Conservation (phyloP, 2,797 vertebrate genomes). For the Semaprochilodus insignis region DNA sequence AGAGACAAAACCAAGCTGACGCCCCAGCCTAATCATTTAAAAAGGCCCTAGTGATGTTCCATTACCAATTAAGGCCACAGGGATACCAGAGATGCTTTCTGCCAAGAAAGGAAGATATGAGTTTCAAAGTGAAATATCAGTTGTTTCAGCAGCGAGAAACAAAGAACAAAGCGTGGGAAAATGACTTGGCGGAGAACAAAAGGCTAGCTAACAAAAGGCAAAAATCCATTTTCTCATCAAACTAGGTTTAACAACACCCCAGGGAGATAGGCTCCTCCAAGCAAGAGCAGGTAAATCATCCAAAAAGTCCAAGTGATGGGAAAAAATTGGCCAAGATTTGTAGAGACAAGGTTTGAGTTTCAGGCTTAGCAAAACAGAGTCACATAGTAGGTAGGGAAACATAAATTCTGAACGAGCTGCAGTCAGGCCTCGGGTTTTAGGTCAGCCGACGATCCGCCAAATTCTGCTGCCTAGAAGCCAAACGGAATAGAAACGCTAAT, state of each 20-base stretch:
- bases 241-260: slow-evolving; percentile 2
- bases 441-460: not conserved
- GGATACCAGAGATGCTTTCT: not conserved
- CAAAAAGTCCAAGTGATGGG: not conserved
- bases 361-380: not conserved
- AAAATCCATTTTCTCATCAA: slow-evolving; percentile 25
- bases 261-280: not conserved
- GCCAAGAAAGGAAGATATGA: not conserved
- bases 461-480: slow-evolving; percentile 20
- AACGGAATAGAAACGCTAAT: slow-evolving; percentile 5
- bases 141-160: not conserved
- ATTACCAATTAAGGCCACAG: not conserved
- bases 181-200: slow-evolving; percentile 3
- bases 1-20: not conserved
- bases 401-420: not conserved
- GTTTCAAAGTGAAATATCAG: slow-evolving; percentile 14
- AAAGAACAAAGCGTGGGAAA: slow-evolving; percentile 9
- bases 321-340: not conserved
- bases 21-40: not conserved
- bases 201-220: not conserved
- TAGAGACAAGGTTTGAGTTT: not conserved
- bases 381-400: not conserved
- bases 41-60: not conserved
- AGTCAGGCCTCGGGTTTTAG: not conserved
- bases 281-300: not conserved